Conservation (phyloP, 2,797 vertebrate species). For the Avahi laniger region DNA sequence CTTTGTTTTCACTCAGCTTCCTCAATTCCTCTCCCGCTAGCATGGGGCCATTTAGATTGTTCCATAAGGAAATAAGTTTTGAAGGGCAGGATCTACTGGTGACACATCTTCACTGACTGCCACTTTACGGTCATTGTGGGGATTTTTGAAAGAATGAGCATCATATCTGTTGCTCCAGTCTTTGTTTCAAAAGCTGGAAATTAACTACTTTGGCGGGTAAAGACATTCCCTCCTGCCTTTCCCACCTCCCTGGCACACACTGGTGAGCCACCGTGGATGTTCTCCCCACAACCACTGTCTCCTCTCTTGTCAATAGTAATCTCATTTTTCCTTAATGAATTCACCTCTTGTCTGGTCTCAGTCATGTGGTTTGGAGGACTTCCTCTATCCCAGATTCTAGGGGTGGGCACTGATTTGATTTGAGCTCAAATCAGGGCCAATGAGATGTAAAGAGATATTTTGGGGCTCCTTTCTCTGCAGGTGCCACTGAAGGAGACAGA, state of each 20-base stretch:
- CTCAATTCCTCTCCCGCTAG: neutral
- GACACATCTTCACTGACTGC: neutral
- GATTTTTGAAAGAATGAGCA: neutral
- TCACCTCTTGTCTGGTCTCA: neutral
- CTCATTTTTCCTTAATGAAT: conserved; percentile 31
- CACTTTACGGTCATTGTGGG: neutral
- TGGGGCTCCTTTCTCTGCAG: neutral
- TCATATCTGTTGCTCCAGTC: neutral
- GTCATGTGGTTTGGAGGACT: neutral
- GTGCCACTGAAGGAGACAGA: neutral
- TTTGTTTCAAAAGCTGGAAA: neutral
- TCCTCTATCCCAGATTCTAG: neutral
- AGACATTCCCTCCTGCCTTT: neutral
- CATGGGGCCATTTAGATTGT: neutral
- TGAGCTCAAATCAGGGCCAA: neutral
- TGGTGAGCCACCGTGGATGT: neutral
- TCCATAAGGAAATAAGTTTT: neutral
- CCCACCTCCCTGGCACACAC: neutral
- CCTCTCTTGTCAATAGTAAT: neutral
- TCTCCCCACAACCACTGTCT: too few relatives aligned
- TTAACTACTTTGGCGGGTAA: neutral
- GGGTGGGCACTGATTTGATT: neutral
- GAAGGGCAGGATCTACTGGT: neutral
- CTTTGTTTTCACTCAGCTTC: neutral
- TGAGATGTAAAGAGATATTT: neutral